Evolutionary conservation across 2,888 invertebrate genomes (phyloP), one percentile per base, ranked within the genome.

Genomic region (Luperina nickerlii): DNA sequence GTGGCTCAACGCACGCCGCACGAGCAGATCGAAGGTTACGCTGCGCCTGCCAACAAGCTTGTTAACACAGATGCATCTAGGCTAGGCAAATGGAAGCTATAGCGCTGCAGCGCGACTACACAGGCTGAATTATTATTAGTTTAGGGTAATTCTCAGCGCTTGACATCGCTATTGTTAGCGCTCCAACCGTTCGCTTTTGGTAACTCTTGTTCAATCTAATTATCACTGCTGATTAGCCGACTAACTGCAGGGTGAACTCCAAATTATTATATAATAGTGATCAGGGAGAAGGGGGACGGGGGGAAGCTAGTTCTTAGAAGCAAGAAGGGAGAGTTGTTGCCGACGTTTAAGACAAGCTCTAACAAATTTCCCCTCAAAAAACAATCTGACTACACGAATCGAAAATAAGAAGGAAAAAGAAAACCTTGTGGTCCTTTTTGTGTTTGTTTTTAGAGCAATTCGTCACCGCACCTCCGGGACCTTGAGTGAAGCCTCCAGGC

Each of bases 401-500:
- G 11, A 32, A 66, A 51, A 42, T 27, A 27, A 15, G 15, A 20
- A 65, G 27, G 18, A 24, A 18, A n/a, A 24, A 81, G n/a, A 45
- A 57, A n/a, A 38, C 8, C 1, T 54, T 42, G 15, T 38, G n/a
- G 32, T 20, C 2, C 6, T 38, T 51, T 20, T 74, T 32, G 15
- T 38, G 27, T 60, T 54, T 27, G 27, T 57, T 78, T 69, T 71
- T 70, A 32, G 48, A 63, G 42, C 27, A 57, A 68, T 84, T 79
- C 67, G 27, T 84, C 54, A 78, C 48, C 27, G 65, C 24, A n/a
- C 38, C n/a, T 38, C 54, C 20, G 62, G 38, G 48, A 57, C 42
- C 74, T 85, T 73, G 80, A 67, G 57, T 57, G 38, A 57, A 74
- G 62, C 75, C 66, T 85, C 48, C 57, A 24, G 54, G 42, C 11